phyloP scores from a whole-genome alignment of 2,113 vertebrate species.

The Nestor notabilis region DNA sequence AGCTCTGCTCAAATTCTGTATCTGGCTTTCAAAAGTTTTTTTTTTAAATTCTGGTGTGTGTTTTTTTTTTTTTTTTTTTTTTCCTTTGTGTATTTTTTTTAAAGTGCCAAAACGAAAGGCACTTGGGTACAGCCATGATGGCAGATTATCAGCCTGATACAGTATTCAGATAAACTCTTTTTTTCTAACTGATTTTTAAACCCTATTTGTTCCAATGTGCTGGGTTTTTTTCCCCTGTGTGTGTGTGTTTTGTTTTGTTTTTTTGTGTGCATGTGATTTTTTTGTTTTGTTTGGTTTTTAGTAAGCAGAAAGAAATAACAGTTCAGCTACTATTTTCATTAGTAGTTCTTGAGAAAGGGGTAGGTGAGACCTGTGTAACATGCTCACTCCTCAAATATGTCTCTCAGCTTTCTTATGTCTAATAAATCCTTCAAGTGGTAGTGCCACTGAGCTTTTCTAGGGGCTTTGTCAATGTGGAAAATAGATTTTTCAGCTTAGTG shows the following conservation, averaged over 20 bases:
- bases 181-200: background rate
- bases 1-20: background rate
- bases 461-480: background rate
- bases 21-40: background rate
- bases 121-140: background rate
- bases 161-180: background rate
- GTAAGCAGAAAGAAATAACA: background rate
- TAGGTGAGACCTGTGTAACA: background rate
- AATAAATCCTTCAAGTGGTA: constrained; percentile 13
- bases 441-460: background rate
- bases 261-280: background rate
- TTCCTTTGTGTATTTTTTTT: background rate
- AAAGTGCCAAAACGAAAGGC: background rate
- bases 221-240: background rate
- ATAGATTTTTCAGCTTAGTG: background rate
- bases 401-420: background rate
- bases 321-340: background rate
- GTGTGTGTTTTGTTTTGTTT: background rate
- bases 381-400: background rate
- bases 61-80: background rate
- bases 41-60: background rate
- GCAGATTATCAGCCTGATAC: background rate
- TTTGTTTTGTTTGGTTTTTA: background rate
- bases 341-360: background rate
- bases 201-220: background rate